Base-by-base conservation (phyloP, 2,113 vertebrate genomes). In the Muscicapa adusta region DNA sequence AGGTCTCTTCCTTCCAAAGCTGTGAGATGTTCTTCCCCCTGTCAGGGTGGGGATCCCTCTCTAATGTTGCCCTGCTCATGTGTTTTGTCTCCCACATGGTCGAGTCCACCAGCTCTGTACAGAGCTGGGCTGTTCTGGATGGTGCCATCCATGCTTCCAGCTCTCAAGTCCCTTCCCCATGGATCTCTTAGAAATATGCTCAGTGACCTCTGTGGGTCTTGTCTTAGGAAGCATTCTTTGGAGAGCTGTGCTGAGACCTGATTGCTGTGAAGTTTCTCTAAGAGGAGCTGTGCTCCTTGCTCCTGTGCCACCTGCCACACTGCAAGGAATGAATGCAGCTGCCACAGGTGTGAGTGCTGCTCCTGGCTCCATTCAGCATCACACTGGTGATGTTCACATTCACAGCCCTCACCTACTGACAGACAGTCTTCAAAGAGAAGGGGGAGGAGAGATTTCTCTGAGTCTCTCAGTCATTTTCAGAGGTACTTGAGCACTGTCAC, bases 81-180 rank as follows among this genome's bases (percentile, higher is more conserved):
- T 58, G 36, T 43, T 89, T 38, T n/a, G 33, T 72, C 47, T 82
- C 71, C 47, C 33, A 17, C 51, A 76, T 57, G 17, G 24, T 66
- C 4, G 0, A 2, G 16, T 25, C 4, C 70, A 86, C 60, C 91
- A 86, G 53, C 42, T 28, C 1, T 5, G 47, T 8, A 18, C 82
- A 77, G 58, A 61, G 20, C 4, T 56, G 53, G 0, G 8, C 13
- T 0, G 4, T 15, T 56, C 65, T 86, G 57, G 1, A 18, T 1
- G 47, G 18, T 61, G 28, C 1, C 57, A 24, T 66, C 47, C 28
- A 0, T 3, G 70, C 75, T 66, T 82, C 76, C 76, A 86, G 70
- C 87, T 86, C 57, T 5, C 5, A 54, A 34, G 4, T 76, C 47
- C 8, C 3, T 71, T 6, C 28, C 63, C 38, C 33, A 4, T 31